phyloP scores from a whole-genome alignment of 1,140 invertebrate species.

The Diabrotica undecimpunctata region DNA sequence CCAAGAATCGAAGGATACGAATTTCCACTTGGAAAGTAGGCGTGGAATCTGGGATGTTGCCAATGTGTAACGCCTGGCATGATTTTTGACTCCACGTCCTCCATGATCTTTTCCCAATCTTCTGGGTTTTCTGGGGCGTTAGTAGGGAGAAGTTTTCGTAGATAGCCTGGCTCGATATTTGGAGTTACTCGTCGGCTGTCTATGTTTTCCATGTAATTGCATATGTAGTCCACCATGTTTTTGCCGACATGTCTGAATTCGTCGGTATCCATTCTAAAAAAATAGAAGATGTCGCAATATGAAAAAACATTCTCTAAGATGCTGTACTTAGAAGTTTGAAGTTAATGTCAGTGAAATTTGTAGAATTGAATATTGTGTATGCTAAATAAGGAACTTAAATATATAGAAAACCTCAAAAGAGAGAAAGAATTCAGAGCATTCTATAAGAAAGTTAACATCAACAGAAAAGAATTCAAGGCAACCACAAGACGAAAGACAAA shows the following conservation, averaged over 20 bases:
- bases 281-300: neutral
- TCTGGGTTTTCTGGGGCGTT: constrained; percentile 86
- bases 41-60: constrained; percentile 98
- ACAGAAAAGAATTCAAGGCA: too few relatives aligned
- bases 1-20: constrained; percentile 96
- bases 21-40: constrained; percentile 97
- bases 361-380: too few relatives aligned
- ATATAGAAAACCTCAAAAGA: too few relatives aligned
- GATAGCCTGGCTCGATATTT: constrained; percentile 87
- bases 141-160: constrained; percentile 75
- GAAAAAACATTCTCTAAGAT: neutral
- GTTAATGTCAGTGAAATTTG: too few relatives aligned
- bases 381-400: too few relatives aligned
- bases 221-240: constrained; percentile 98
- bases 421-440: too few relatives aligned
- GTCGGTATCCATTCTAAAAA: constrained; percentile 71
- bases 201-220: constrained; percentile 89
- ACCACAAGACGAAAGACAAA: too few relatives aligned
- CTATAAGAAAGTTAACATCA: too few relatives aligned
- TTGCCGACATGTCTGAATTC: constrained; percentile 88
- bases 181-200: constrained; percentile 80
- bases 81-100: constrained; percentile 91
- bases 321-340: too few relatives aligned
- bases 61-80: constrained; percentile 99
- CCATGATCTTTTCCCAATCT: constrained; percentile 88